Conservation (phyloP, 2,888 invertebrate species). For the Tetanocera ferruginea region DNA sequence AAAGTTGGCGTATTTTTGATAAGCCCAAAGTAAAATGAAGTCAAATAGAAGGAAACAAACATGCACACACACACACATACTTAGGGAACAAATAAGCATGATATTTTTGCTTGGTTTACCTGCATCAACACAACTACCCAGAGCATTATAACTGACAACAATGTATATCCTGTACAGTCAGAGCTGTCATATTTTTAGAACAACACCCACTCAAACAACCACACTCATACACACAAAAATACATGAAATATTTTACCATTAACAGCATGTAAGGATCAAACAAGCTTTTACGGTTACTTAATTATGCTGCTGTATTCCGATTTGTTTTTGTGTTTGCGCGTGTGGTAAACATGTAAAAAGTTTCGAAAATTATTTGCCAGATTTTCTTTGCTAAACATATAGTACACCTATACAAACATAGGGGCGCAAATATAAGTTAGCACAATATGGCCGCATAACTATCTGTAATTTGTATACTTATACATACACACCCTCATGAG, state of each 20-base stretch:
- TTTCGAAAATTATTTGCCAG: neutral
- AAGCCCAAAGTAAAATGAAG: no score
- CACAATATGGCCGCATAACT: no score
- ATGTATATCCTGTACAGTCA: no score
- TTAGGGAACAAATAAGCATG: no score
- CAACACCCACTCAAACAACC: neutral
- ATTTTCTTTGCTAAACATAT: neutral
- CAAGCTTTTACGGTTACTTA: conserved; percentile 26
- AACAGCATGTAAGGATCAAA: conserved; percentile 17
- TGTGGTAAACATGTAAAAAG: conserved; percentile 12
- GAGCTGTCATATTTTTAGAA: neutral
- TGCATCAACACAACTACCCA: no score
- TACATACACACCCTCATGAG: neutral
- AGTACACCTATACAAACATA: neutral
- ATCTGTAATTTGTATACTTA: no score
- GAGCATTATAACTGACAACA: no score
- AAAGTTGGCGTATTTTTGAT: no score
- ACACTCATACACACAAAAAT: neutral
- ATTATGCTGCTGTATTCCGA: conserved; percentile 10
- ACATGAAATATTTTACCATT: neutral
- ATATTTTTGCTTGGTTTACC: no score
- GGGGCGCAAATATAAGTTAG: neutral
- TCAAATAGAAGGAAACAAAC: no score
- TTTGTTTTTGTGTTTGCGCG: neutral
- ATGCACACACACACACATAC: no score